Percentiles rank a stretch among this genome's conserved stretches.
Evolutionary conservation across 2,113 vertebrate species (phyloP).

Genomic region (Sclerurus mexicanus): DNA sequence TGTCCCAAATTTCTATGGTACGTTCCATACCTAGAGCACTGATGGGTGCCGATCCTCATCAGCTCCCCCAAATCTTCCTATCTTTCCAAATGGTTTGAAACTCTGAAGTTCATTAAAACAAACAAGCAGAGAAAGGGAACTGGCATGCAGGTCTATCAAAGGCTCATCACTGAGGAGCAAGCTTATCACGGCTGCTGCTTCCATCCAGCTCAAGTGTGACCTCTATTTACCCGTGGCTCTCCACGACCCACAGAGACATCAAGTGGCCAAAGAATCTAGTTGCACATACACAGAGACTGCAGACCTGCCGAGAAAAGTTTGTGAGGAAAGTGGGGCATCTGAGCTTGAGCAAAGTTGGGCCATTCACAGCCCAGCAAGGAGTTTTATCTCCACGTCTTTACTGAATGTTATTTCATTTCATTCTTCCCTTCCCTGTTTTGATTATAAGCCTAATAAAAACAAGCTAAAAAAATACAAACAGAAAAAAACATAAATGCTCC

Average conservation of each 20-base stretch:
- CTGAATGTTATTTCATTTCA: neutral
- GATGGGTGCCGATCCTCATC: neutral
- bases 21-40: neutral
- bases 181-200: neutral
- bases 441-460: neutral
- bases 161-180: neutral
- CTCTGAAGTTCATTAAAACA: neutral
- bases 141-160: neutral
- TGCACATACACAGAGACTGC: neutral
- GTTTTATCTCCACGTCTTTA: neutral
- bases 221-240: neutral
- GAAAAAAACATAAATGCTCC: neutral
- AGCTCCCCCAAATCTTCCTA: neutral
- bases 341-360: neutral
- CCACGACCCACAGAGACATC: constrained; percentile 35
- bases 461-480: neutral
- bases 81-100: neutral
- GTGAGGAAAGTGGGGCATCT: neutral
- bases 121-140: neutral
- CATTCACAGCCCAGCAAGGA: neutral
- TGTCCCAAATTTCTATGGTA: rapidly evolving
- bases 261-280: neutral
- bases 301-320: neutral
- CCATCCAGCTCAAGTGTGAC: neutral
- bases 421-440: neutral